A percentile compares a stretch with the other conserved stretches of the same genome.
These are phyloP conservation scores for Archivesica marissinica DNA, from an alignment of 1,140 invertebrate genomes.

Conservation along the genomic window DNA sequence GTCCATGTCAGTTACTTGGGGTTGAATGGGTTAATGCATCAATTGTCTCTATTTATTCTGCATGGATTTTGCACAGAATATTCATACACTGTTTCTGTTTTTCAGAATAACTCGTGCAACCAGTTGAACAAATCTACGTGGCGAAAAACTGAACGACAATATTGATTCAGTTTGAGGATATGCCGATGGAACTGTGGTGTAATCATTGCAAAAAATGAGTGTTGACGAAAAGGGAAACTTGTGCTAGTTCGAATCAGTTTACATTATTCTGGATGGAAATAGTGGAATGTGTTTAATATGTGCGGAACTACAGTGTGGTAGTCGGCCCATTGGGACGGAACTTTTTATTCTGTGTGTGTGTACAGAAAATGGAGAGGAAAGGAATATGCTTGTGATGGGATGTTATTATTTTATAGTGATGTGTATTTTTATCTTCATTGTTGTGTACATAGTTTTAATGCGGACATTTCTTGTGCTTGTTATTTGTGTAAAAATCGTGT, in stretches of 20 bases:
- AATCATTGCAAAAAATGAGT: no score
- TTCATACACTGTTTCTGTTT: no score
- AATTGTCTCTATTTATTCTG: no score
- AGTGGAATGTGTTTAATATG: no score
- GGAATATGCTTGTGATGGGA: not conserved
- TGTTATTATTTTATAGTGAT: not conserved
- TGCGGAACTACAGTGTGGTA: not conserved
- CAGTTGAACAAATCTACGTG: no score
- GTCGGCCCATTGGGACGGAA: not conserved
- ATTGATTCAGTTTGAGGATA: no score
- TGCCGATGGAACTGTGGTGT: no score
- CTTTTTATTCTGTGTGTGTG: constrained; percentile 1
- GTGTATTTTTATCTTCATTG: constrained; percentile 11
- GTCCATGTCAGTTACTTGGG: no score
- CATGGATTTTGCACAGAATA: no score
- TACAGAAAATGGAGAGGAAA: not conserved
- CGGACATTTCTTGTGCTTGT: constrained; percentile 16
- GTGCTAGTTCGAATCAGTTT: not conserved
- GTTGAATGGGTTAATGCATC: no score
- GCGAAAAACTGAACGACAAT: no score
- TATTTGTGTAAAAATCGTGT: constrained; percentile 12
- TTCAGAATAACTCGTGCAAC: no score
- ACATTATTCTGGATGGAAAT: not conserved
- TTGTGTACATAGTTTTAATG: constrained; percentile 35
- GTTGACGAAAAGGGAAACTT: not conserved